Base-by-base conservation (phyloP, 2,888 invertebrate species). In the Lobophora halterata region DNA sequence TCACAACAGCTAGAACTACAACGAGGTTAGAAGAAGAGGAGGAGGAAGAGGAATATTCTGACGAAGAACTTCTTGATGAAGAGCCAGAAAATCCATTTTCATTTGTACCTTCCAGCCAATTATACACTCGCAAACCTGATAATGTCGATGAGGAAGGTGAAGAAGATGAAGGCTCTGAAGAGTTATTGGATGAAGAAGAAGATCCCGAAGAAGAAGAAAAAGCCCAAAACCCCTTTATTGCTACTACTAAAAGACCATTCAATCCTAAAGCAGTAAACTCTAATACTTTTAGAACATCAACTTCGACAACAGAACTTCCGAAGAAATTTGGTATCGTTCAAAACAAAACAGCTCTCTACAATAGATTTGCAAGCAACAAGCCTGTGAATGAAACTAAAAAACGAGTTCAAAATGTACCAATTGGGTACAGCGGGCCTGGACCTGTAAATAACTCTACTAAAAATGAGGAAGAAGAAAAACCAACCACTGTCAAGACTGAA, bases 231-330 rank as follows among this genome's bases (percentile, higher is more conserved):
- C 64, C 40, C 38, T 69, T 70, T 29, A 59, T 62, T 12, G 56
- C 65, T 0, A 69, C 76, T 2, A 75, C 83, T n/a, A 77, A 60
- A 38, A 74, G 63, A 58, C 57, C 66, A 11, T 83, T 79, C 35
- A 80, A 55, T 52, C 81, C 86, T 1, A 71, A 69, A 53, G 49
- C 74, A 5, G 55, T 87, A 2, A 83, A 83, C 52, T 79, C 87
- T 13, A 79, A 83, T 46, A 79, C 80, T n/a, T 81, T 82, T 47
- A 78, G 83, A 61, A 69, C 83, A 25, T 72, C 83, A n/a, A 72
- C 81, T 5, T 61, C 73, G 2, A 85, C 86, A 2, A 87, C 86
- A 9, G 79, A 80, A 53, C 34, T 82, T 27, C 82, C 86, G 1
- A 77, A 60, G 54, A 64, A 61, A 35, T 53, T 71, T 25, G 49